Conservation (phyloP, 2,797 vertebrate genomes). For the Channa striata region DNA sequence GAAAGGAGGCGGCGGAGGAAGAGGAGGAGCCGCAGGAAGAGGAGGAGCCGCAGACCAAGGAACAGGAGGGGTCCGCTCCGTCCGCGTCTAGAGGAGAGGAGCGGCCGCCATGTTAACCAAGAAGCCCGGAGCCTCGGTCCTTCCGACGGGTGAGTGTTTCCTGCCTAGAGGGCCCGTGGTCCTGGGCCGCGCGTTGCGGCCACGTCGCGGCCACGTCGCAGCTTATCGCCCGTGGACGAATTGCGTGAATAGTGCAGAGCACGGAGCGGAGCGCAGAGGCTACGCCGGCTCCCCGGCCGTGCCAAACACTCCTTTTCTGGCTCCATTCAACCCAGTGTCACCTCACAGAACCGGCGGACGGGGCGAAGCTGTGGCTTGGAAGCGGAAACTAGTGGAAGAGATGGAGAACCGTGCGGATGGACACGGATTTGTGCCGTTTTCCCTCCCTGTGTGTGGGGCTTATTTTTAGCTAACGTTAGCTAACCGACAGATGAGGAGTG, state of each 20-base stretch:
- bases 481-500: conserved; percentile 45
- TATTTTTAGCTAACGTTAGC: conserved; percentile 64
- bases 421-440: conserved; percentile 15
- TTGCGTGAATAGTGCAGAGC: neutral
- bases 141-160: conserved; percentile 74
- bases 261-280: neutral
- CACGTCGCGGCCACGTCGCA: conserved; percentile 7
- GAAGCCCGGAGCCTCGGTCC: conserved; percentile 78
- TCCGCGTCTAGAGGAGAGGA: conserved; percentile 78
- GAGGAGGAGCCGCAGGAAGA: conserved; percentile 58
- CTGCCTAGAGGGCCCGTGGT: conserved; percentile 12
- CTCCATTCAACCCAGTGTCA: conserved; percentile 8
- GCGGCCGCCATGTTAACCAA: conserved; percentile 83
- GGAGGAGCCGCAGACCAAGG: conserved; percentile 63
- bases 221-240: neutral
- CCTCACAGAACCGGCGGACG: neutral
- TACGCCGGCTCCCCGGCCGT: too few species aligned
- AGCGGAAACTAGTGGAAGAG: too few species aligned
- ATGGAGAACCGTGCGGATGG: too few species aligned
- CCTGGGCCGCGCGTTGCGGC: conserved; percentile 8
- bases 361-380: neutral
- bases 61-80: conserved; percentile 82
- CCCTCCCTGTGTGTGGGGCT: conserved; percentile 35
- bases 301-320: too few species aligned
- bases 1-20: conserved; percentile 1